These are phyloP conservation scores for Hipposideros armiger DNA, from an alignment of 2,113 vertebrate species.

Conservation along the genomic window DNA sequence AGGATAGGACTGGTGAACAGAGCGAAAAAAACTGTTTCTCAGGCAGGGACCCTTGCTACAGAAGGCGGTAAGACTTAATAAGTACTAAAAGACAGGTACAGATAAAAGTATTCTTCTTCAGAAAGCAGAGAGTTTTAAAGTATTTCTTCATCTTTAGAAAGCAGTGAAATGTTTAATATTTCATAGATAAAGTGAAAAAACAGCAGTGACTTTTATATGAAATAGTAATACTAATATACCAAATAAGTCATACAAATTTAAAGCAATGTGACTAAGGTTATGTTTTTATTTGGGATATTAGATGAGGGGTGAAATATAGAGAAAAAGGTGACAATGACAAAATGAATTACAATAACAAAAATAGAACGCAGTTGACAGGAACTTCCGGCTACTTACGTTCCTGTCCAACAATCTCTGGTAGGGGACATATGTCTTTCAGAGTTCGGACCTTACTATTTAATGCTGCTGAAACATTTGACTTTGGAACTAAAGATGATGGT, in stretches of 20 bases:
- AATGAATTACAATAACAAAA: background rate
- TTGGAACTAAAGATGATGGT: conserved; percentile 8
- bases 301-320: conserved; percentile 25
- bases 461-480: background rate
- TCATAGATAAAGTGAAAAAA: background rate
- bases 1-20: background rate
- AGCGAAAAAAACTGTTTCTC: background rate
- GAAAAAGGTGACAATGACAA: background rate
- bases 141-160: conserved; percentile 6
- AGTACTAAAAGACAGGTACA: background rate
- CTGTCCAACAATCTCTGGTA: background rate
- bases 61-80: background rate
- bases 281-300: conserved; percentile 58
- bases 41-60: accelerated
- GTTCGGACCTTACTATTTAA: background rate
- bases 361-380: conserved; percentile 13
- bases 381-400: background rate
- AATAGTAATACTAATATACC: conserved; percentile 58
- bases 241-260: conserved; percentile 57
- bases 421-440: background rate
- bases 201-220: background rate
- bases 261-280: background rate
- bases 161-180: background rate
- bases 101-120: background rate
- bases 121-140: background rate